A percentile compares a stretch with the other conserved stretches of the same genome.
Conservation (phyloP, 1,140 invertebrate species). For the Papilio polytes region DNA sequence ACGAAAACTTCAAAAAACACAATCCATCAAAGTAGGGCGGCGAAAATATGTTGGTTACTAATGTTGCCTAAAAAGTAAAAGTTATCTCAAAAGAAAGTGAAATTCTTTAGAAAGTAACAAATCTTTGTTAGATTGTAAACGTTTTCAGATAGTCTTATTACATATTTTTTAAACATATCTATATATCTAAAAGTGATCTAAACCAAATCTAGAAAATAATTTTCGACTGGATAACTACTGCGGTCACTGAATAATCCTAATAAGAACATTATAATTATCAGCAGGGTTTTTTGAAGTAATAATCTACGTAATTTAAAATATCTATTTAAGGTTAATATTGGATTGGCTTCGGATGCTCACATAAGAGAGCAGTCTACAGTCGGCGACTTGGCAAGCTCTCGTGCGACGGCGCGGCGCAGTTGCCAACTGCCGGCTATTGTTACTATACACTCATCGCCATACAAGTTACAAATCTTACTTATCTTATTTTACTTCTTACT, state of each 20-base stretch:
- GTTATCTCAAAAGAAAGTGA: not conserved
- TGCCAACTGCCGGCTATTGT: not conserved
- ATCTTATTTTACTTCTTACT: too few relatives aligned
- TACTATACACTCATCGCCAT: not conserved
- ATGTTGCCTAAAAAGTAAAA: not conserved
- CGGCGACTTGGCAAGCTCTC: slow-evolving; percentile 18
- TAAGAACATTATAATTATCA: too few relatives aligned
- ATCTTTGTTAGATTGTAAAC: not conserved
- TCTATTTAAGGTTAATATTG: not conserved
- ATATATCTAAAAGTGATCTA: too few relatives aligned
- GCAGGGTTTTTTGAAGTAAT: too few relatives aligned
- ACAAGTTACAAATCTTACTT: not conserved
- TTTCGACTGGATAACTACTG: too few relatives aligned
- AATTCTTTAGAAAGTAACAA: not conserved
- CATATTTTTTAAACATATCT: too few relatives aligned
- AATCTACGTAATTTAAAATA: not conserved
- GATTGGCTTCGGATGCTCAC: not conserved
- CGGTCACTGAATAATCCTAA: too few relatives aligned
- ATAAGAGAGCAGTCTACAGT: not conserved
- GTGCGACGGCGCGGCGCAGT: not conserved
- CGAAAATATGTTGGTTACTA: slow-evolving; percentile 3
- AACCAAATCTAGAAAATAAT: too few relatives aligned
- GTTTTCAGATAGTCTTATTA: too few relatives aligned
- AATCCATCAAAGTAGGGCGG: not conserved
- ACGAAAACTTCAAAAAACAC: not conserved